phyloP scores from a whole-genome alignment of 1,140 invertebrate species.

The Charaxes varanes region DNA sequence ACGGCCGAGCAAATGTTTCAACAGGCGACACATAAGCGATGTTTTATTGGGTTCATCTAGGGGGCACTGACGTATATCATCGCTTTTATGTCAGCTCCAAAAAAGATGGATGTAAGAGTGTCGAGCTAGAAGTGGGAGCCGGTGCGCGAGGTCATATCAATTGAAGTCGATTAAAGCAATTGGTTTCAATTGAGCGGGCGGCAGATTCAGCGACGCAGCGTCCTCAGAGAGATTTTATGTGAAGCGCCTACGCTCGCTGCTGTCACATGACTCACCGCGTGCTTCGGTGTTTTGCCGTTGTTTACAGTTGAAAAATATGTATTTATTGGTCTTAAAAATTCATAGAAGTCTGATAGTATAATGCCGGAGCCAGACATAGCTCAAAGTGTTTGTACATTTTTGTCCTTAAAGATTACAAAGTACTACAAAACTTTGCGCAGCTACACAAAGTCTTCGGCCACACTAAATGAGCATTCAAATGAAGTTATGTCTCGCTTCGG shows the following conservation, averaged over 20 bases:
- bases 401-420: too few relatives aligned
- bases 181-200: slow-evolving; percentile 66
- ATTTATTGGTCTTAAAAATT: too few relatives aligned
- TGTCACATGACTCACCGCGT: slow-evolving; percentile 57
- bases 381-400: too few relatives aligned
- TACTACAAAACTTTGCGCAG: too few relatives aligned
- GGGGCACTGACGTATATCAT: slow-evolving; percentile 54
- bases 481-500: too few relatives aligned
- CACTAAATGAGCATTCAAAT: too few relatives aligned
- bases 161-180: slow-evolving; percentile 72
- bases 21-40: too few relatives aligned
- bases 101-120: slow-evolving; percentile 72
- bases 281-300: slow-evolving; percentile 3
- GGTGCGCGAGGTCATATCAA: slow-evolving; percentile 70
- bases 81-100: slow-evolving; percentile 66
- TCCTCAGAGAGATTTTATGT: slow-evolving; percentile 68
- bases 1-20: slow-evolving; percentile 2
- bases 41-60: slow-evolving; percentile 27
- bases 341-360: too few relatives aligned
- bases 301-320: too few relatives aligned
- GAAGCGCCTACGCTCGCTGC: slow-evolving; percentile 52
- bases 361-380: too few relatives aligned
- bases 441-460: too few relatives aligned
- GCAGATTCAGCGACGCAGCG: slow-evolving; percentile 63
- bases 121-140: slow-evolving; percentile 67